phyloP scores from a whole-genome alignment of 2,113 vertebrate species.

The Psophia crepitans region DNA sequence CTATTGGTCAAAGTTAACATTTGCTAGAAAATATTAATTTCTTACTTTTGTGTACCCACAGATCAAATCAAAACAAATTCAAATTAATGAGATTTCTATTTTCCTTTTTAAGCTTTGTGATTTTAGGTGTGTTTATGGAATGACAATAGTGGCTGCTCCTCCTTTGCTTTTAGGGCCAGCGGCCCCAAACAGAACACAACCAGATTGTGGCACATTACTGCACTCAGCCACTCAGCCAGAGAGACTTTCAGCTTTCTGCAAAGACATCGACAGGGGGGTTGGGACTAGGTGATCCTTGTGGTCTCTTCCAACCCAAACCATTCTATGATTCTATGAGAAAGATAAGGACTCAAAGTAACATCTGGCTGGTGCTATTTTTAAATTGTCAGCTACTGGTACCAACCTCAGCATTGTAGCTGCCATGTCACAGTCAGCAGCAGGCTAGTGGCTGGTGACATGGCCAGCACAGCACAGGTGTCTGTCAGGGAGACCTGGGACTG shows the following conservation, averaged over 20 bases:
- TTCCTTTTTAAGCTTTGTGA: not conserved
- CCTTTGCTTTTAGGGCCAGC: not conserved
- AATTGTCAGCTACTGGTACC: not conserved
- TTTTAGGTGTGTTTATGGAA: not conserved
- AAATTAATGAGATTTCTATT: not conserved
- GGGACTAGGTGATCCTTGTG: no score
- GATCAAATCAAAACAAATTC: not conserved
- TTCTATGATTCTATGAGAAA: no score
- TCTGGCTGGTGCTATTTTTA: not conserved
- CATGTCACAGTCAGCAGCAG: not conserved
- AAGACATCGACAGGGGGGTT: not conserved
- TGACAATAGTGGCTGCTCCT: not conserved
- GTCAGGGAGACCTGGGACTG: not conserved
- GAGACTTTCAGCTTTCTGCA: not conserved
- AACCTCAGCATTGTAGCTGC: rapidly evolving
- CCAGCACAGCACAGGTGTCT: not conserved
- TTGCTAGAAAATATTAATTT: not conserved
- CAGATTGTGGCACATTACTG: not conserved
- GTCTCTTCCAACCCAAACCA: no score
- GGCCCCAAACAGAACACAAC: rapidly evolving
- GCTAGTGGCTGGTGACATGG: not conserved
- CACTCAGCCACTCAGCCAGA: not conserved
- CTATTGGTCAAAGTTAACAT: not conserved
- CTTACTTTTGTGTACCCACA: not conserved
- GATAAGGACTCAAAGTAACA: not conserved